These are phyloP conservation scores for Zaprionus africanus DNA, from an alignment of 1,140 invertebrate genomes.

Conservation along the genomic window DNA sequence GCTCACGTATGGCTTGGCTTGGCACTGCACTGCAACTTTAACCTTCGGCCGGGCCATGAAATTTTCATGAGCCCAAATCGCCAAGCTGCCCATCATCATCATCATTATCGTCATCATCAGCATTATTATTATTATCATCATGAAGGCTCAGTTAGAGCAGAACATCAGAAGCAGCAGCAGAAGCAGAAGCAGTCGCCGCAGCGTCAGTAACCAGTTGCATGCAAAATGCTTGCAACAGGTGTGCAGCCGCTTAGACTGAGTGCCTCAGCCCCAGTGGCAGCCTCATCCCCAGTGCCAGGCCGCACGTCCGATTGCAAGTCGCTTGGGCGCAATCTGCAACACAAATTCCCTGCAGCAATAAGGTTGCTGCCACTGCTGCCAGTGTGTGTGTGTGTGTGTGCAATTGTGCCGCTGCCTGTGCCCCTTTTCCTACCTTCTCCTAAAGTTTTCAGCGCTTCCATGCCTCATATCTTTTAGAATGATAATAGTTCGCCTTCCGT, in stretches of 20 bases:
- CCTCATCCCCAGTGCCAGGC: background rate
- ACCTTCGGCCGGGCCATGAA: slow-evolving; percentile 49
- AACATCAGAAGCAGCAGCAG: slow-evolving; percentile 13
- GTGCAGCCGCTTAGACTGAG: slow-evolving; percentile 49
- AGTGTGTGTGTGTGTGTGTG: background rate
- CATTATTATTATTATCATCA: slow-evolving; percentile 1
- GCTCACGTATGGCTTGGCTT: background rate
- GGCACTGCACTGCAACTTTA: slow-evolving; percentile 51
- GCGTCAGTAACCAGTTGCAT: slow-evolving; percentile 73
- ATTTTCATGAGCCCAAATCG: slow-evolving; percentile 60
- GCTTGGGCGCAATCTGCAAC: slow-evolving; percentile 66
- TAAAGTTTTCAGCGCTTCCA: slow-evolving; percentile 67
- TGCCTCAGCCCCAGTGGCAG: slow-evolving; percentile 14
- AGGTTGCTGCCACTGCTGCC: slow-evolving; percentile 35
- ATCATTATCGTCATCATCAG: slow-evolving; percentile 37
- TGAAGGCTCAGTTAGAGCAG: background rate
- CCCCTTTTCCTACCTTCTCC: slow-evolving; percentile 32
- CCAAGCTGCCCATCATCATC: slow-evolving; percentile 70
- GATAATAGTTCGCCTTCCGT: slow-evolving; percentile 73
- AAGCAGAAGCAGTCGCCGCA: slow-evolving; percentile 16
- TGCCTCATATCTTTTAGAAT: slow-evolving; percentile 78
- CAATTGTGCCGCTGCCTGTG: slow-evolving; percentile 8
- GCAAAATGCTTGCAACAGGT: slow-evolving; percentile 79
- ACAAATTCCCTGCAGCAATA: slow-evolving; percentile 73
- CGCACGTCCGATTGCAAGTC: slow-evolving; percentile 21